Evolutionary conservation across 1,140 invertebrate species (phyloP).

Genomic region (Calliphora vicina): DNA sequence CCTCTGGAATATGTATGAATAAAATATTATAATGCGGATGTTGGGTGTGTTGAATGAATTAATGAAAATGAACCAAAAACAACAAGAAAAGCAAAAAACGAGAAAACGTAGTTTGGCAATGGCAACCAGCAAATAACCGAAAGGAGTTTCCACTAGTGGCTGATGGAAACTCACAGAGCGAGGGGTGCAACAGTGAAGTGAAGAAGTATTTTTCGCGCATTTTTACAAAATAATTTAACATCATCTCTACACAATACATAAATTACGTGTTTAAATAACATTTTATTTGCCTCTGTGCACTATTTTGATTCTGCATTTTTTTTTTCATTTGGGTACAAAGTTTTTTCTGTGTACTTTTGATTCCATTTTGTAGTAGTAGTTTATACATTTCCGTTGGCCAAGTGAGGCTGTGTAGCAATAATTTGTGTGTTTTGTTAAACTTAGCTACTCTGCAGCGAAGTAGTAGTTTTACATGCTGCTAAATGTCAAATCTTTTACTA

Average conservation of each 20-base stretch:
- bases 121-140: too few species aligned
- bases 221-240: slow-evolving; percentile 31
- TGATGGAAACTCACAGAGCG: too few species aligned
- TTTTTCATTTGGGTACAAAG: not conserved
- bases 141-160: not conserved
- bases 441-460: not conserved
- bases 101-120: not conserved
- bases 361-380: not conserved
- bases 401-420: not conserved
- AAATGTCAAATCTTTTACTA: slow-evolving; percentile 1
- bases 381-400: not conserved
- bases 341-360: not conserved
- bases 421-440: not conserved
- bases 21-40: slow-evolving; percentile 36
- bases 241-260: slow-evolving; percentile 23
- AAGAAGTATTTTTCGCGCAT: not conserved
- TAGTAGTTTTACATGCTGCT: slow-evolving; percentile 21
- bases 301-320: not conserved
- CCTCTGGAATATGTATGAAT: slow-evolving; percentile 24
- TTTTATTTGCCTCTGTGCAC: slow-evolving; percentile 21
- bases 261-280: slow-evolving; percentile 35
- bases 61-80: not conserved
- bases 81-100: not conserved
- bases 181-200: not conserved
- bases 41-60: slow-evolving; percentile 25